Conservation (phyloP, 2,888 invertebrate genomes). For the Busseola fusca region DNA sequence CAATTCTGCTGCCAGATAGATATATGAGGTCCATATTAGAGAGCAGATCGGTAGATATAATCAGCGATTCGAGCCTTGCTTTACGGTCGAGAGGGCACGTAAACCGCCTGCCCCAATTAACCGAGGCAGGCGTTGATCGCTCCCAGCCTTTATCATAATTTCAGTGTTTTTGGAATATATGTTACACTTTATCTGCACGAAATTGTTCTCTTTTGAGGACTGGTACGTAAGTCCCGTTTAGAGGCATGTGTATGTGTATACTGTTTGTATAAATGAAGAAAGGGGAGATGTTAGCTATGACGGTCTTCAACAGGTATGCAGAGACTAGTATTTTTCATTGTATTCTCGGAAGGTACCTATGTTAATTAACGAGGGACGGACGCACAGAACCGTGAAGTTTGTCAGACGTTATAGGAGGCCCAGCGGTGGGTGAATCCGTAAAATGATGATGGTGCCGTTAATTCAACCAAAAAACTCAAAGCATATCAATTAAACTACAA, state of each 20-base stretch:
- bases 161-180: slow-evolving; percentile 29
- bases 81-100: slow-evolving; percentile 34
- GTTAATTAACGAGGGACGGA: neutral
- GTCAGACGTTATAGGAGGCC: neutral
- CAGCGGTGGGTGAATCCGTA: neutral
- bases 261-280: slow-evolving; percentile 12
- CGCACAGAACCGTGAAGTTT: slow-evolving; percentile 13
- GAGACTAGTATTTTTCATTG: neutral
- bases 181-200: slow-evolving; percentile 21
- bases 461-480: neutral
- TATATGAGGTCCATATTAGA: slow-evolving; percentile 27
- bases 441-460: neutral
- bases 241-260: slow-evolving; percentile 13
- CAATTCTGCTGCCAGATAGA: slow-evolving; percentile 21
- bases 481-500: neutral
- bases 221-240: slow-evolving; percentile 1
- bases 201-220: slow-evolving; percentile 20
- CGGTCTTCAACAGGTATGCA: neutral
- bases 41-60: slow-evolving; percentile 28
- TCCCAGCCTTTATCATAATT: slow-evolving; percentile 39
- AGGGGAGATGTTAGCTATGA: neutral
- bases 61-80: slow-evolving; percentile 38
- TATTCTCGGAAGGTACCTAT: neutral
- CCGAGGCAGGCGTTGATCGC: slow-evolving; percentile 35
- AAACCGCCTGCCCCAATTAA: slow-evolving; percentile 50